Base-by-base conservation (phyloP, 2,797 vertebrate genomes). In the Rhabdophis nuchalis region DNA sequence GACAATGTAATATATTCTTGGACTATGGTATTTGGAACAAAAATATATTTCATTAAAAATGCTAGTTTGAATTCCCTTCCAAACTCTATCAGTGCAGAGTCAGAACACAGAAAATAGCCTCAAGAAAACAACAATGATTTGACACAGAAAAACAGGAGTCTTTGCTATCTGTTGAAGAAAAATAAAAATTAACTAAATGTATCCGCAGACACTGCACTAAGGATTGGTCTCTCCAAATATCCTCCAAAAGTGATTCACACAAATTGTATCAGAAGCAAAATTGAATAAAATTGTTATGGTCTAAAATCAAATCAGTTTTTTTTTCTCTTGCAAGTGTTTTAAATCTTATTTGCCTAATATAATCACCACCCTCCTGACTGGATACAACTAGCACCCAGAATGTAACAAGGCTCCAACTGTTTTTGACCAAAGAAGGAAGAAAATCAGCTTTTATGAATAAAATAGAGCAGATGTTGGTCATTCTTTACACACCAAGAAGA, bases 211-310 rank as follows among this genome's bases (percentile, higher is more conserved):
- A 41, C 11, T 54, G 32, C 7, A 16, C 8, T 87, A 54, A 46
- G 32, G 23, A 87, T 88, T 68, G n/a, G 20, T 56, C 13, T 58
- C 41, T 77, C 85, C 32, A 50, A 77, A 90, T 58, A 41, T 92
- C 46, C 41, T 57, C 88, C 54, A n/a, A 61, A 54, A 20, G 2
- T 12, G 86, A 8, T 36, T 90, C 91, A 92, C 56, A 58, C 61
- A 93, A 87, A 68, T 16, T 36, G 27, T 8, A 46, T 54, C 87
- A 13, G 46, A 61, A 92, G 68, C 46, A 86, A 10, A 91, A 89
- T 88, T 89, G 89, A 92, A 92, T 16, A 46, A 86, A 93, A 10
- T 91, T 87, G 72, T 91, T 86, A 50, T 1, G 87, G n/a, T 60
- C 64, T 36, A 90, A 93, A 94, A 85, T 10, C 54, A 91, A 57